Conservation (phyloP, 2,797 vertebrate species). For the Sebastes diaconus region DNA sequence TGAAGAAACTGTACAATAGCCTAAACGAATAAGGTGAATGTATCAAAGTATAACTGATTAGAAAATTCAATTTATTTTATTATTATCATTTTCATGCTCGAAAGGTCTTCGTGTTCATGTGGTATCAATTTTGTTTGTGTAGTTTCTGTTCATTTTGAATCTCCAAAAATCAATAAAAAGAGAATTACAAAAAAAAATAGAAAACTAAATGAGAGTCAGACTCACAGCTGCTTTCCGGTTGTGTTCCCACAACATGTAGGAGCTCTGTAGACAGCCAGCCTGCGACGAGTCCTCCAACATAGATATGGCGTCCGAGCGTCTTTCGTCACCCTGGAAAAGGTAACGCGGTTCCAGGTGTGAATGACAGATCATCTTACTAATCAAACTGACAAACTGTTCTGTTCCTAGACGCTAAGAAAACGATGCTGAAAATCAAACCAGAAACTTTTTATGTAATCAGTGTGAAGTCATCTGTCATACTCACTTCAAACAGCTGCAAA, state of each 20-base stretch:
- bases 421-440: neutral
- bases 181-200: no score
- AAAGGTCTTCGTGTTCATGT: no score
- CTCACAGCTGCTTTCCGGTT: conserved; percentile 88
- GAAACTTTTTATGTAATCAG: neutral
- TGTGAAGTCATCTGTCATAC: conserved; percentile 36
- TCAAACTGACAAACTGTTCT: neutral
- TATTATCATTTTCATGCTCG: no score
- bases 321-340: conserved; percentile 86
- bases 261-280: conserved; percentile 92
- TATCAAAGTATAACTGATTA: neutral
- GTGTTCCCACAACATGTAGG: conserved; percentile 93
- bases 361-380: neutral
- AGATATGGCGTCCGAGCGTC: conserved; percentile 81
- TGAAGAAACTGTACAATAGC: neutral
- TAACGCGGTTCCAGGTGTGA: neutral
- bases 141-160: no score
- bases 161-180: no score
- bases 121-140: no score
- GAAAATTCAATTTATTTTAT: neutral
- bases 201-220: conserved; percentile 24
- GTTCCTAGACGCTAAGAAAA: neutral
- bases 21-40: neutral
- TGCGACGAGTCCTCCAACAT: conserved; percentile 90
- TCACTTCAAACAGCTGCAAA: conserved; percentile 94